Conservation (phyloP, 2,888 invertebrate genomes). For the Metalampra italica region DNA sequence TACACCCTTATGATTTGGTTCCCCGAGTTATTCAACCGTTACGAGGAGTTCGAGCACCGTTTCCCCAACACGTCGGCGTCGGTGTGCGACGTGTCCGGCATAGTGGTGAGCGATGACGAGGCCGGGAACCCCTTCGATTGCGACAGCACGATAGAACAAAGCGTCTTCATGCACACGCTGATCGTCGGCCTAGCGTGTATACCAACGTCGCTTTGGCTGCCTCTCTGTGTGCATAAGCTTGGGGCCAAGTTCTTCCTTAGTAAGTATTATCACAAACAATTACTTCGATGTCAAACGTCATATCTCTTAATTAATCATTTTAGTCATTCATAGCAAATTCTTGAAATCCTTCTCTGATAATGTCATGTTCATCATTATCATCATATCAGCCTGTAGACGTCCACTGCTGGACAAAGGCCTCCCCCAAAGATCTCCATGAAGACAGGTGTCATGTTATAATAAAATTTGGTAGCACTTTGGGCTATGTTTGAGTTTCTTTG, state of each 20-base stretch:
- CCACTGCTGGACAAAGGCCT: no score
- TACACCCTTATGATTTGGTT: conserved; percentile 96
- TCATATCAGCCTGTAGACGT: no score
- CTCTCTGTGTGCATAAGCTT: conserved; percentile 87
- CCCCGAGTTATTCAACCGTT: conserved; percentile 91
- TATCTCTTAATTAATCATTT: neutral
- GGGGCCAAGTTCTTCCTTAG: conserved; percentile 91
- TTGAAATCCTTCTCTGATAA: no score
- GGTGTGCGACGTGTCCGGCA: conserved; percentile 87
- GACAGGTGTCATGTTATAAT: no score
- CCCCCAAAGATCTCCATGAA: no score
- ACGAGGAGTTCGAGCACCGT: conserved; percentile 84
- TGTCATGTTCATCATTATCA: no score
- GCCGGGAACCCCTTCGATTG: conserved; percentile 78
- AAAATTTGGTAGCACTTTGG: no score
- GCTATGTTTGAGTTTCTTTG: no score
- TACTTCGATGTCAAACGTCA: neutral
- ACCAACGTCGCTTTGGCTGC: conserved; percentile 88
- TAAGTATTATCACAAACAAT: conserved; percentile 56
- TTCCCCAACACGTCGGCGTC: conserved; percentile 84
- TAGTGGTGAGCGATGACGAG: conserved; percentile 69
- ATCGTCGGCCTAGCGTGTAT: conserved; percentile 89
- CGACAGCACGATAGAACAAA: conserved; percentile 80
- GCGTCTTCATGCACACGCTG: conserved; percentile 86
- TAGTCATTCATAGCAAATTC: no score